Percentiles rank a stretch among this genome's conserved stretches.
Conservation (phyloP, 2,113 vertebrate species). For the Dicentrarchus labrax region DNA sequence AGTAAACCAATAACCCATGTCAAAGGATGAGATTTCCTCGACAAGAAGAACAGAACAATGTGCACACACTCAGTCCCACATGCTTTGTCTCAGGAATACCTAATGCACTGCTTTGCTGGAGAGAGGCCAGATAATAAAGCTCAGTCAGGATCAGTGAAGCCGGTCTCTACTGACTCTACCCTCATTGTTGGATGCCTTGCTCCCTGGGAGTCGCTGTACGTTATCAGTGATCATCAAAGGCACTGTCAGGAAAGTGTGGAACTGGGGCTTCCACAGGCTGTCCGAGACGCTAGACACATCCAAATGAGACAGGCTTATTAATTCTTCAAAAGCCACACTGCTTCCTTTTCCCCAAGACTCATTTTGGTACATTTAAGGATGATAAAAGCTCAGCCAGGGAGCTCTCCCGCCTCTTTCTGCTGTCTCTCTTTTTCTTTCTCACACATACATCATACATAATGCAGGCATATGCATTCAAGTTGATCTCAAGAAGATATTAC, state of each 20-base stretch:
- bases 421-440: slow-evolving; percentile 44
- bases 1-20: slow-evolving; percentile 37
- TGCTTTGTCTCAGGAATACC: slow-evolving; percentile 63
- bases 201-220: slow-evolving; percentile 73
- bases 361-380: slow-evolving; percentile 82
- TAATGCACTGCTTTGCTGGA: slow-evolving; percentile 65
- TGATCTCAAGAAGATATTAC: slow-evolving; percentile 57
- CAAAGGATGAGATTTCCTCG: slow-evolving; percentile 28
- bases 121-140: slow-evolving; percentile 78
- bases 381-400: slow-evolving; percentile 75
- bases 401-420: slow-evolving; percentile 45
- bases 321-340: slow-evolving; percentile 82
- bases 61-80: slow-evolving; percentile 35
- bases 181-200: slow-evolving; percentile 75
- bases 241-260: slow-evolving; percentile 84
- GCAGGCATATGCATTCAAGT: slow-evolving; percentile 54
- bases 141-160: slow-evolving; percentile 80
- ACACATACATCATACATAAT: slow-evolving; percentile 74
- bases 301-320: slow-evolving; percentile 82
- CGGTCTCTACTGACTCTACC: slow-evolving; percentile 77
- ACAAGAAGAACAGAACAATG: slow-evolving; percentile 25
- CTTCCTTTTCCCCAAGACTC: slow-evolving; percentile 76
- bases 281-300: slow-evolving; percentile 72
- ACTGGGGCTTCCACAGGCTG: slow-evolving; percentile 73
- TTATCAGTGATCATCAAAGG: slow-evolving; percentile 87